Base-by-base conservation (phyloP, 2,113 vertebrate species). In the Hippocampus zosterae region DNA sequence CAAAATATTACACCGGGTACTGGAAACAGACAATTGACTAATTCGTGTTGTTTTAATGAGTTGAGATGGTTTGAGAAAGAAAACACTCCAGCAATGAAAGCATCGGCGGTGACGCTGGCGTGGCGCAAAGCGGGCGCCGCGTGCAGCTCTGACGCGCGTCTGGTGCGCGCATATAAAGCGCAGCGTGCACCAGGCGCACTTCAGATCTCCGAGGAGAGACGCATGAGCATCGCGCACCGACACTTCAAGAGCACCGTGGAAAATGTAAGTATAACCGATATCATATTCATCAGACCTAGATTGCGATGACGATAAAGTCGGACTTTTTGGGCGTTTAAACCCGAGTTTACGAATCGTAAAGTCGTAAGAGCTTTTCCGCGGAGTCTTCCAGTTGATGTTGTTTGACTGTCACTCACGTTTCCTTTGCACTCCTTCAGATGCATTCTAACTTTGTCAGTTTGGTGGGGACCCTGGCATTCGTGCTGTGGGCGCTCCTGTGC, bases 401-500 rank as follows among this genome's bases (percentile, higher is more conserved):
- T 61, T 61, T 48, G 3, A 18, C 46, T 16, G 15, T 48, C 46
- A 19, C 18, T 50, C 10, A 12, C 13, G 40, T 46, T 41, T 46
- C 13, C 48, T 59, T 25, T 9, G 12, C 68, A 64, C 13, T 57
- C 5, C 33, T 18, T 21, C 63, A 96, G 95, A 98, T 98, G 97
- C 93, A 93, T 88, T 84, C 91, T 70, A 94, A 92, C 88, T 90
- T 93, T 87, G 80, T 90, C 70, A 89, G 93, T 90, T 94, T 95
- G 90, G 84, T 95, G 79, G 94, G 92, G 11, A 89, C 91, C 77
- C 88, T 94, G 91, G 93, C 94, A 68, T 90, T 97, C 78, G 87
- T 92, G 81, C 87, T 98, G 79, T 94, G 93, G 84, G 90, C 95
- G 84, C 92, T 98, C 77, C 87, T 94, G 79, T 97, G 95, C 87